phyloP scores from a whole-genome alignment of 1,140 invertebrate genomes.

The Phymorhynchus buccinoides region DNA sequence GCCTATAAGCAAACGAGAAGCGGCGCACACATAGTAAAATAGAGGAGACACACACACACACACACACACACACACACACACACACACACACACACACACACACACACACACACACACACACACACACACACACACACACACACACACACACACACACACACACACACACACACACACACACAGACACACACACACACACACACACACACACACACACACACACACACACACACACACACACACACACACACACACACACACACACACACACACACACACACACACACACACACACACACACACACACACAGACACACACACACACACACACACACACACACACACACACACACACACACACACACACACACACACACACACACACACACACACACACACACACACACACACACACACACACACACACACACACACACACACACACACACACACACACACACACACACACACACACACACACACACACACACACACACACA shows the following conservation, averaged over 20 bases:
- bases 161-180: not conserved
- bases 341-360: too few species aligned
- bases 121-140: not conserved
- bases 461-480: too few species aligned
- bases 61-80: not conserved
- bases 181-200: not conserved
- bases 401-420: too few species aligned
- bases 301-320: not conserved
- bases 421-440: too few species aligned
- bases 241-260: not conserved
- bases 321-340: too few species aligned
- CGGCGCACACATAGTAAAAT: too few species aligned
- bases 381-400: too few species aligned
- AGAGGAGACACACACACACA: not conserved
- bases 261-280: not conserved
- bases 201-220: not conserved
- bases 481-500: too few species aligned
- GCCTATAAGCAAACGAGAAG: too few species aligned
- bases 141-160: not conserved
- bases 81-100: not conserved
- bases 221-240: not conserved
- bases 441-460: too few species aligned
- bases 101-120: not conserved
- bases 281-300: not conserved
- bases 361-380: too few species aligned